phyloP scores from a whole-genome alignment of 2,113 vertebrate species.

The Petroica traversi region DNA sequence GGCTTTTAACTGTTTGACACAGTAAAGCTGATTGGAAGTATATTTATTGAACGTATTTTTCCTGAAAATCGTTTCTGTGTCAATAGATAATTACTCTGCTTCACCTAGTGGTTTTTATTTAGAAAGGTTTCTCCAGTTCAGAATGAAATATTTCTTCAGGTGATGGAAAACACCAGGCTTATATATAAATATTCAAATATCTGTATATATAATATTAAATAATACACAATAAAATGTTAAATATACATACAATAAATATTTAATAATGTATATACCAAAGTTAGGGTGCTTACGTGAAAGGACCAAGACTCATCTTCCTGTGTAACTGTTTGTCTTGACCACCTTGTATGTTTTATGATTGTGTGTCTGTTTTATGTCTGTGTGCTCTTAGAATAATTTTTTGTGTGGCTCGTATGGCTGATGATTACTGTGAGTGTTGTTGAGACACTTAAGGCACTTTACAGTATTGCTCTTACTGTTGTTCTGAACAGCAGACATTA shows the following conservation, averaged over 20 bases:
- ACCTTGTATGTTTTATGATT: not conserved
- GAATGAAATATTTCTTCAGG: not conserved
- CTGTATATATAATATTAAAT: not conserved
- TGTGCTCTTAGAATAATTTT: not conserved
- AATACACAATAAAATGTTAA: not conserved
- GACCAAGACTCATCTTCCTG: not conserved
- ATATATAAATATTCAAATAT: not conserved
- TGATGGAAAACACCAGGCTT: not conserved
- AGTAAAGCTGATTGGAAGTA: not conserved
- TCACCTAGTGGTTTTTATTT: not conserved
- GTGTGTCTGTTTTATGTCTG: not conserved
- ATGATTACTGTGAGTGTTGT: not conserved
- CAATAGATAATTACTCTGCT: not conserved
- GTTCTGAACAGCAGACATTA: not conserved
- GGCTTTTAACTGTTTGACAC: not conserved
- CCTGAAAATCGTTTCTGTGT: not conserved
- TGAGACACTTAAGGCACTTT: not conserved
- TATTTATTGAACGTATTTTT: not conserved
- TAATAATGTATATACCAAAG: not conserved
- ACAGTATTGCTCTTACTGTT: not conserved
- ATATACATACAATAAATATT: not conserved
- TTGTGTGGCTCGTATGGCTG: not conserved
- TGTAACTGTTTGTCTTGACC: not conserved
- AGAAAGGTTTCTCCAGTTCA: not conserved
- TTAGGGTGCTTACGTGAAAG: not conserved